Evolutionary conservation across 1,140 invertebrate genomes (phyloP).

Genomic region (Eriocheir sinensis): DNA sequence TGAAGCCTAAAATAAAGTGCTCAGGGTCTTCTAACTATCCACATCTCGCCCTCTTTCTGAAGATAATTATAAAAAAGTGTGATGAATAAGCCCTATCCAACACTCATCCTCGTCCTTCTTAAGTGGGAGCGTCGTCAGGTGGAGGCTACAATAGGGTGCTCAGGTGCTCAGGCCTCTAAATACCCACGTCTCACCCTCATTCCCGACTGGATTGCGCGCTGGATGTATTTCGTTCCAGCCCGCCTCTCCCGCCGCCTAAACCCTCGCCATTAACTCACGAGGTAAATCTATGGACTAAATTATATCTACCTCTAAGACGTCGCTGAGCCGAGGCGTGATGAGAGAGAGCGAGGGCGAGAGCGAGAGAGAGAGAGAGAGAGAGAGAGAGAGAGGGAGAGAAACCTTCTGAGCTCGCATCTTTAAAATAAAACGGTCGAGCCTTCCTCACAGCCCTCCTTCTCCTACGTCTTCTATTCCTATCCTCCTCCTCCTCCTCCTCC

Average conservation of each 20-base stretch:
- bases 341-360: slow-evolving; percentile 1
- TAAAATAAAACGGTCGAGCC: slow-evolving; percentile 56
- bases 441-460: not conserved
- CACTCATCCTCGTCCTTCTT: not conserved
- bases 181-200: not conserved
- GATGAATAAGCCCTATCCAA: too few relatives aligned
- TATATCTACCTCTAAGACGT: slow-evolving; percentile 16
- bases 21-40: too few relatives aligned
- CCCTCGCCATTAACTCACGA: slow-evolving; percentile 12
- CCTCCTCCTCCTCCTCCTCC: not conserved
- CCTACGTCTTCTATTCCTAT: not conserved
- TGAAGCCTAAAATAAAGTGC: too few relatives aligned
- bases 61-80: too few relatives aligned
- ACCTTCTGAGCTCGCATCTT: slow-evolving; percentile 32
- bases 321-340: slow-evolving; percentile 6
- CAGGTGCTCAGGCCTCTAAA: not conserved
- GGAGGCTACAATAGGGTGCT: not conserved
- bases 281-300: slow-evolving; percentile 25
- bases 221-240: not conserved
- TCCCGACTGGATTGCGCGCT: not conserved
- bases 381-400: slow-evolving; percentile 21
- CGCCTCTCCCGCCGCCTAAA: not conserved
- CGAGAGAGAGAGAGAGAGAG: slow-evolving; percentile 13
- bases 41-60: not conserved
- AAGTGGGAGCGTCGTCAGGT: not conserved